phyloP scores from a whole-genome alignment of 2,797 vertebrate species.

The Sarcophilus harrisii region DNA sequence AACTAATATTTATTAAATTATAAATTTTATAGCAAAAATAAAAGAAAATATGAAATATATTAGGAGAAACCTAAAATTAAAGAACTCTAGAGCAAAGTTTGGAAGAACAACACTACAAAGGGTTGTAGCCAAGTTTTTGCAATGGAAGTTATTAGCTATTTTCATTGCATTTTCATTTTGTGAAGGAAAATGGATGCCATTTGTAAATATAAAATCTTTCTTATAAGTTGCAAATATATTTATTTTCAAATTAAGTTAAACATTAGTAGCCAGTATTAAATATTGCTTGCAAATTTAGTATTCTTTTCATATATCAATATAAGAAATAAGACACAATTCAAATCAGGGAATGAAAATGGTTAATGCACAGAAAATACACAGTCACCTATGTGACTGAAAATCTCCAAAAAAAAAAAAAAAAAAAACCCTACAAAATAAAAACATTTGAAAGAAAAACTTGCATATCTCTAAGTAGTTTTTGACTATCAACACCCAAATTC shows the following conservation, averaged over 20 bases:
- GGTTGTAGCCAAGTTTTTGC: conserved; percentile 81
- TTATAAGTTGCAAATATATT: conserved; percentile 83
- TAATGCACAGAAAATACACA: conserved; percentile 84
- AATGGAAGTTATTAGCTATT: conserved; percentile 81
- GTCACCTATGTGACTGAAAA: conserved; percentile 80
- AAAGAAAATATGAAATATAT: conserved; percentile 76
- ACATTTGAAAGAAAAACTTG: conserved; percentile 83
- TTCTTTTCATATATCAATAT: conserved; percentile 86
- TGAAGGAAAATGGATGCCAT: conserved; percentile 81
- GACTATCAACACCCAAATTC: conserved; percentile 82
- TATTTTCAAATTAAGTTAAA: conserved; percentile 86
- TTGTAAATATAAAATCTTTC: conserved; percentile 82
- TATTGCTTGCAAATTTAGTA: conserved; percentile 80
- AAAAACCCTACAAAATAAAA: conserved; percentile 80
- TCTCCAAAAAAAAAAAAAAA: conserved; percentile 59
- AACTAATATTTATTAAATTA: conserved; percentile 91
- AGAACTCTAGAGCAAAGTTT: conserved; percentile 84
- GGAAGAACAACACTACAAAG: conserved; percentile 79
- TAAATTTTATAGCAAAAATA: conserved; percentile 88
- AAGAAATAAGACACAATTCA: conserved; percentile 85
- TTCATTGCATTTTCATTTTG: conserved; percentile 79
- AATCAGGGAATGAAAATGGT: conserved; percentile 81
- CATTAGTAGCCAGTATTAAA: conserved; percentile 79
- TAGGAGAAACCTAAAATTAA: conserved; percentile 85
- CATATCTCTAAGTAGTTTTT: conserved; percentile 84